Evolutionary conservation across 2,797 vertebrate species (phyloP).

Genomic region (Diplodus puntazzo): DNA sequence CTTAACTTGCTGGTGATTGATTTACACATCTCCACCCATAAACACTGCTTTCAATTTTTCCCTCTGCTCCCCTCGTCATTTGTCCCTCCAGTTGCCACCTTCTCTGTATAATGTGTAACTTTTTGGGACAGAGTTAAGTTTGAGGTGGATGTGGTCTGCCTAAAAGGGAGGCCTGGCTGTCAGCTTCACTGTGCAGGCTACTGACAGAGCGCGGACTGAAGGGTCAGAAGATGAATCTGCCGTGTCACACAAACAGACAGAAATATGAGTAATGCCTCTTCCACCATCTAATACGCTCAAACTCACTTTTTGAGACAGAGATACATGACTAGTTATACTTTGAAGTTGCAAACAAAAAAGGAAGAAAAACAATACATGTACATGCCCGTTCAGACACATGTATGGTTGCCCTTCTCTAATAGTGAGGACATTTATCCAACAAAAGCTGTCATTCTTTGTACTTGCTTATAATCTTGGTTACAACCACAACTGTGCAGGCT

Average conservation of each 20-base stretch:
- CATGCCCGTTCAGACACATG: neutral
- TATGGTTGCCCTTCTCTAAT: neutral
- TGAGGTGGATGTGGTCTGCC: constrained; percentile 1
- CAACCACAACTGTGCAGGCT: neutral
- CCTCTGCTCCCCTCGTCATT: neutral
- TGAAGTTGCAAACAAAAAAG: neutral
- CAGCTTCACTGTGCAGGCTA: constrained; percentile 42
- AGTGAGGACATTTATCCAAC: neutral
- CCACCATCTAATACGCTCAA: constrained; percentile 21
- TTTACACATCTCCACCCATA: constrained; percentile 47
- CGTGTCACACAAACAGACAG: constrained; percentile 47
- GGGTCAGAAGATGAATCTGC: constrained; percentile 65
- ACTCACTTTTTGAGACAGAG: constrained; percentile 13
- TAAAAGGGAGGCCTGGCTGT: constrained; percentile 46
- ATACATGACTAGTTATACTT: constrained; percentile 14
- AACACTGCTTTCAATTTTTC: neutral
- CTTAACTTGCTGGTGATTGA: constrained; percentile 68
- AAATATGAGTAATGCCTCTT: constrained; percentile 37
- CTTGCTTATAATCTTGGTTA: neutral
- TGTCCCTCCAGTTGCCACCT: neutral
- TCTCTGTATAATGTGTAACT: constrained; percentile 25
- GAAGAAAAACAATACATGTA: neutral
- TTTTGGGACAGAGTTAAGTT: constrained; percentile 32
- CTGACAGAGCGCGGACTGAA: constrained; percentile 49
- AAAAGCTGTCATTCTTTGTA: neutral